A percentile compares a stretch with the other conserved stretches of the same genome.
These are phyloP conservation scores for Microtus pennsylvanicus DNA, from an alignment of 2,113 vertebrate genomes.

Conservation along the genomic window DNA sequence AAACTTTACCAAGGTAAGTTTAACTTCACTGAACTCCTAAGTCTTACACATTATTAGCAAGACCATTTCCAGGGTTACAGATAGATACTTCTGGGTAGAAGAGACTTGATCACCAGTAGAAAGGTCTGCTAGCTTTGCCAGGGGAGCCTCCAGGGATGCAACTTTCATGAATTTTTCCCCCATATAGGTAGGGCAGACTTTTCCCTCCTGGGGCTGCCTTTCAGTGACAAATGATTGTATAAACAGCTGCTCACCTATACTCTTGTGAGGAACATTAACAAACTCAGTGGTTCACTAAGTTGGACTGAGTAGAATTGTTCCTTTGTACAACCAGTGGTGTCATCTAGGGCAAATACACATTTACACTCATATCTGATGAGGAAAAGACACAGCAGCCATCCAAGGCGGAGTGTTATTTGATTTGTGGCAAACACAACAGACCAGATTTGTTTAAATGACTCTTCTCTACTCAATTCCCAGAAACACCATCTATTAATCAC, in stretches of 20 bases:
- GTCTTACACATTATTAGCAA: too few relatives aligned
- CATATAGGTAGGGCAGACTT: background rate
- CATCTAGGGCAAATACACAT: too few relatives aligned
- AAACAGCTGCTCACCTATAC: background rate
- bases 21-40: background rate
- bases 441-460: conserved; percentile 80
- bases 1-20: too few relatives aligned
- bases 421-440: conserved; percentile 78
- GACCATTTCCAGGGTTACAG: background rate
- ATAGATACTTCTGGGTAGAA: background rate
- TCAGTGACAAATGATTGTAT: background rate
- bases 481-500: conserved; percentile 83
- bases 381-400: background rate
- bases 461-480: conserved; percentile 79
- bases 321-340: background rate
- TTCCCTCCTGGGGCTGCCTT: background rate
- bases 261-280: background rate
- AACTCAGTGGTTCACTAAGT: background rate
- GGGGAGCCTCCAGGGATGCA: too few relatives aligned
- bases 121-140: background rate
- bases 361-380: background rate
- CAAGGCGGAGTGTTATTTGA: conserved; percentile 66
- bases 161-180: background rate
- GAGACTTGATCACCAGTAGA: background rate
- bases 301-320: too few relatives aligned